phyloP scores from a whole-genome alignment of 2,888 invertebrate genomes.

The Heliconius sara region DNA sequence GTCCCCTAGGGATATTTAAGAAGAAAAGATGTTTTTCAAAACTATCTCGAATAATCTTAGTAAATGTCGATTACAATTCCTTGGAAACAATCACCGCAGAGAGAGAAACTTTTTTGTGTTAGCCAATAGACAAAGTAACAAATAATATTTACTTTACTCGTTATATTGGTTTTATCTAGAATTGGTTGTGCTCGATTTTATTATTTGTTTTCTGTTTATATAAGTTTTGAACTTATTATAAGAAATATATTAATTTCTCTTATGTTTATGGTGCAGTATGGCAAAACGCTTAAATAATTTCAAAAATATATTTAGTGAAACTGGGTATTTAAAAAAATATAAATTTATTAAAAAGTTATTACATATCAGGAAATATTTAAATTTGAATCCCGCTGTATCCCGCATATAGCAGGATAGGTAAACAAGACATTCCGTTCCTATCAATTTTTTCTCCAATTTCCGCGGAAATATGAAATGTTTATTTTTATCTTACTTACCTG shows the following conservation, averaged over 20 bases:
- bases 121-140: conserved; percentile 21
- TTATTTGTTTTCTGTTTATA: neutral
- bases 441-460: no score
- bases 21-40: conserved; percentile 22
- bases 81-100: conserved; percentile 16
- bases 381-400: neutral
- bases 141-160: conserved; percentile 18
- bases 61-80: conserved; percentile 20
- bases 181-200: conserved; percentile 9
- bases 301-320: neutral
- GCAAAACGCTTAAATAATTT: neutral
- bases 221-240: neutral
- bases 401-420: neutral
- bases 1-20: conserved; percentile 19
- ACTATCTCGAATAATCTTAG: conserved; percentile 23
- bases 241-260: neutral
- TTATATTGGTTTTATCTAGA: conserved; percentile 18
- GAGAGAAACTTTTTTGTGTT: conserved; percentile 20
- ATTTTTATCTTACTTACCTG: no score
- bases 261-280: neutral
- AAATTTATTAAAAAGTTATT: neutral
- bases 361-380: no score
- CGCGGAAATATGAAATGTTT: no score
- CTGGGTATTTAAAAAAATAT: neutral
- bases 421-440: no score